phyloP scores from a whole-genome alignment of 2,113 vertebrate genomes.

The Ophthalmolycus amberensis region DNA sequence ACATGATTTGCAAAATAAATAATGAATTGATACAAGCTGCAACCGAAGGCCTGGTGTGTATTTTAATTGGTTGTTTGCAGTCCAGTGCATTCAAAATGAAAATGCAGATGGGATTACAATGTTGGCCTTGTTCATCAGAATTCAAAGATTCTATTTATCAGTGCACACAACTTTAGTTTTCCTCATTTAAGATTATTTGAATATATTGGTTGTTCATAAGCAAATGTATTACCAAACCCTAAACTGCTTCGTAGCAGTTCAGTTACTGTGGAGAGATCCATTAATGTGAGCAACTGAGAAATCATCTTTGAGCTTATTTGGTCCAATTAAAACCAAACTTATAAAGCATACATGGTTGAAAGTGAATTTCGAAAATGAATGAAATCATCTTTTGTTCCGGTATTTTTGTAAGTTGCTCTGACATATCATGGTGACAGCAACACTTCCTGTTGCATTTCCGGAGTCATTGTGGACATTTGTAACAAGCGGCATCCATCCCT shows the following conservation, averaged over 20 bases:
- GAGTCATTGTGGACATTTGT: neutral
- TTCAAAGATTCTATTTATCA: slow-evolving; percentile 6
- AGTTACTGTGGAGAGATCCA: neutral
- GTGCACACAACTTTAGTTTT: neutral
- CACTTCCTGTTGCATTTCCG: neutral
- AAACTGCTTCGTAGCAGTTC: neutral
- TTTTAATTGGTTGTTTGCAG: slow-evolving; percentile 71
- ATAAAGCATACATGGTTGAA: neutral
- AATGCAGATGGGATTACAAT: slow-evolving; percentile 18
- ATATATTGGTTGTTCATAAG: neutral
- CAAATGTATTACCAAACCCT: neutral
- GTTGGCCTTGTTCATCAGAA: slow-evolving; percentile 12
- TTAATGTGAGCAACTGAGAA: neutral
- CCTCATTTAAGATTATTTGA: neutral
- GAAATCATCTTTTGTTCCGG: neutral
- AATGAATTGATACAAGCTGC: slow-evolving; percentile 63
- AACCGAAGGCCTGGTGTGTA: slow-evolving; percentile 36
- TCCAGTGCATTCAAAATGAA: slow-evolving; percentile 18
- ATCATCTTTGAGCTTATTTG: neutral
- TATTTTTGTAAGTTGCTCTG: neutral
- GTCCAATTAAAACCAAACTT: neutral
- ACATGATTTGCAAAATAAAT: slow-evolving; percentile 34
- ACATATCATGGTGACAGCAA: neutral
- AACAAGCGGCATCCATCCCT: neutral
- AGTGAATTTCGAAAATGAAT: neutral